Conservation (phyloP, 2,113 vertebrate species). For the Willisornis vidua region DNA sequence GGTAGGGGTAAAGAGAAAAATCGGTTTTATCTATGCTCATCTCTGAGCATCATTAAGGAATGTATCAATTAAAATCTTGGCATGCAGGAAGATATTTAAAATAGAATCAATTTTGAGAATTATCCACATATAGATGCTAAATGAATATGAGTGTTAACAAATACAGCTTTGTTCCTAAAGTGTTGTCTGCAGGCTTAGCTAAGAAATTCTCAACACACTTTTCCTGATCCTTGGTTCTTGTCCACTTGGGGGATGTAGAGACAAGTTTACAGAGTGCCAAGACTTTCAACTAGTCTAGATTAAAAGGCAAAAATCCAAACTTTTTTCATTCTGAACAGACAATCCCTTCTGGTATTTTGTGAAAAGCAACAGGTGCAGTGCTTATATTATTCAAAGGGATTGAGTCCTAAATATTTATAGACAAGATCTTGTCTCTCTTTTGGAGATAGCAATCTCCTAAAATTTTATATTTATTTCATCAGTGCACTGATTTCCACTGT, state of each 20-base stretch:
- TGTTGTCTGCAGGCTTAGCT: neutral
- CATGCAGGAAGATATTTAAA: neutral
- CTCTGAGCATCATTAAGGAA: neutral
- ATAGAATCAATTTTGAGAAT: neutral
- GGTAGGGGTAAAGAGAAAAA: neutral
- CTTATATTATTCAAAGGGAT: neutral
- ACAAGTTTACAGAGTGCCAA: neutral
- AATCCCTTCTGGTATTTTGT: neutral
- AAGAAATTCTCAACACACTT: neutral
- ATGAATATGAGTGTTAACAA: neutral
- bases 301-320: neutral
- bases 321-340: neutral
- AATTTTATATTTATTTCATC: neutral
- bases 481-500: neutral
- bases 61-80: neutral
- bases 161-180: neutral
- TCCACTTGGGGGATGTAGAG: neutral
- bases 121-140: neutral
- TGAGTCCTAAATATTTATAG: neutral
- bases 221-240: neutral
- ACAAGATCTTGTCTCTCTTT: neutral
- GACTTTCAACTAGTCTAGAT: neutral
- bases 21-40: neutral
- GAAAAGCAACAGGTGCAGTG: neutral
- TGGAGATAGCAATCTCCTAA: neutral